A percentile compares a stretch with the other conserved stretches of the same genome.
These are phyloP conservation scores for Cisticola juncidis DNA, from an alignment of 2,113 vertebrate species.

Conservation along the genomic window DNA sequence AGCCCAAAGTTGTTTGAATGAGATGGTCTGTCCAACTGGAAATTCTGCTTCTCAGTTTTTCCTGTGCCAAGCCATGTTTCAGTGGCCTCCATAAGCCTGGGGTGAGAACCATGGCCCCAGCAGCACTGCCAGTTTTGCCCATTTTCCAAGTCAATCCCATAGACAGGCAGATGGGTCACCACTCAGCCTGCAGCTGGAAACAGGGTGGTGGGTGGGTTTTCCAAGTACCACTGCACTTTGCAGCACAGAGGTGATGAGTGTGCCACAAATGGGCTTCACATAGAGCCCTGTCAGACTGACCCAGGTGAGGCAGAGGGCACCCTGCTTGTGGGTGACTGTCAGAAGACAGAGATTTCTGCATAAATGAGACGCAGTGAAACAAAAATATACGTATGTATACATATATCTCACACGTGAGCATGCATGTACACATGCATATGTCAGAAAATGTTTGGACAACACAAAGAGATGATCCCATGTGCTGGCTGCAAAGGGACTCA, in stretches of 20 bases:
- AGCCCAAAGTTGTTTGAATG: background rate
- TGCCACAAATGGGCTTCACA: background rate
- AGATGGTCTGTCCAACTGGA: accelerated
- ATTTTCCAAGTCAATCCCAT: background rate
- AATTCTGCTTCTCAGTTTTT: background rate
- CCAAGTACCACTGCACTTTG: background rate
- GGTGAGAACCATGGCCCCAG: background rate
- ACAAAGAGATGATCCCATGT: accelerated
- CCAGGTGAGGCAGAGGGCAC: background rate
- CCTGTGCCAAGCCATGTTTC: background rate
- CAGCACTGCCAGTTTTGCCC: background rate
- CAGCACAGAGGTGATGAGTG: background rate
- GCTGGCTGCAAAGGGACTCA: background rate
- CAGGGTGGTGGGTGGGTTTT: background rate
- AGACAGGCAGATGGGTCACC: background rate
- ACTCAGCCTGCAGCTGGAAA: background rate
- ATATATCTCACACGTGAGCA: too few relatives aligned
- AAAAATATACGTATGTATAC: background rate
- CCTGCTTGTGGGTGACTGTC: background rate
- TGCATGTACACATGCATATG: accelerated
- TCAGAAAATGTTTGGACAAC: background rate
- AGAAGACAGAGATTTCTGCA: background rate
- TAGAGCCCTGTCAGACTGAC: background rate
- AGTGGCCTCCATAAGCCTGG: background rate
- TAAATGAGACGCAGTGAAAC: background rate